Evolutionary conservation across 2,113 vertebrate species (phyloP).

Genomic region (Pelobates fuscus): DNA sequence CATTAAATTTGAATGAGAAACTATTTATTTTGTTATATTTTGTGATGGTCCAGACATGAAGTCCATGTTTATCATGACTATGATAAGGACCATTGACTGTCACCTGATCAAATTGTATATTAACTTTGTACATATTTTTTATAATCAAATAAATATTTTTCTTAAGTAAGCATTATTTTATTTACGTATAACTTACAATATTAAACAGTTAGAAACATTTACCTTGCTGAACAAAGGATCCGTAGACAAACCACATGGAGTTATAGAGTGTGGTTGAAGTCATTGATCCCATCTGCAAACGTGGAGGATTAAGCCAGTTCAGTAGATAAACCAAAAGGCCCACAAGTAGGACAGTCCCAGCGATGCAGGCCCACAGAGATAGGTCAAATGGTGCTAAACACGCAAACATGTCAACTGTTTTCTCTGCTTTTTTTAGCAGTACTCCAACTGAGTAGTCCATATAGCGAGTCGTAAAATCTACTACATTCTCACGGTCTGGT

Average conservation of each 20-base stretch:
- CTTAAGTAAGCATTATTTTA: not conserved
- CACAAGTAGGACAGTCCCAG: slow-evolving; percentile 90
- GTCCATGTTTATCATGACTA: no score
- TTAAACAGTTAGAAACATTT: slow-evolving; percentile 58
- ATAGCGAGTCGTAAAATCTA: slow-evolving; percentile 97
- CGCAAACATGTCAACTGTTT: slow-evolving; percentile 96
- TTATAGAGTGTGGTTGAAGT: slow-evolving; percentile 96
- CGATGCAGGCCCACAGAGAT: slow-evolving; percentile 96
- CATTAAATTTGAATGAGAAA: no score
- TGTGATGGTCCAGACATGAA: no score
- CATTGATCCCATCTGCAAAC: slow-evolving; percentile 94
- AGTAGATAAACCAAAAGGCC: slow-evolving; percentile 94
- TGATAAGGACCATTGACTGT: no score
- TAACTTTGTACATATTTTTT: no score
- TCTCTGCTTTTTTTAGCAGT: slow-evolving; percentile 90
- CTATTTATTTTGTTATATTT: no score
- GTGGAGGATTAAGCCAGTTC: slow-evolving; percentile 95
- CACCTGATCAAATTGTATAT: no score
- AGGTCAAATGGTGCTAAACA: slow-evolving; percentile 95
- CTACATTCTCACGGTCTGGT: slow-evolving; percentile 92
- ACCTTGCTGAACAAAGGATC: slow-evolving; percentile 98
- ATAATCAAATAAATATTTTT: no score
- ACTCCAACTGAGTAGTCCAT: slow-evolving; percentile 98
- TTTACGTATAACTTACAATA: not conserved
- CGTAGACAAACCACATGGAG: slow-evolving; percentile 99